Conservation (phyloP, 1,140 invertebrate genomes). For the Cepaea nemoralis region DNA sequence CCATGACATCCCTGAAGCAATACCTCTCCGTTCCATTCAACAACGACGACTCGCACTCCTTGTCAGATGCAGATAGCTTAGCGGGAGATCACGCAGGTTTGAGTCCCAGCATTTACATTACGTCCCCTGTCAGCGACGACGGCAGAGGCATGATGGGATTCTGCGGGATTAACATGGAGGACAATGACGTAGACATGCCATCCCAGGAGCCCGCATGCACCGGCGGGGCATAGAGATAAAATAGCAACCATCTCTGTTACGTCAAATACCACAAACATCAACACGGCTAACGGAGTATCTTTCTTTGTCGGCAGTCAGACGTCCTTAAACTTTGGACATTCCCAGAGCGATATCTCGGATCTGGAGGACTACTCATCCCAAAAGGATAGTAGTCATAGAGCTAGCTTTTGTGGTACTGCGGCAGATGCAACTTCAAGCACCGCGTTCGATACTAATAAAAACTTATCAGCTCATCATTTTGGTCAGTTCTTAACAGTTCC, state of each 20-base stretch:
- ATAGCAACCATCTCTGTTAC: constrained; percentile 12
- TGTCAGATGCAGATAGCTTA: constrained; percentile 31
- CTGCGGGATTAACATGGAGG: constrained; percentile 8
- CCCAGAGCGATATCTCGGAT: neutral
- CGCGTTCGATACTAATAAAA: constrained; percentile 3
- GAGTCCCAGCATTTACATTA: constrained; percentile 36
- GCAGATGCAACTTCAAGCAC: neutral
- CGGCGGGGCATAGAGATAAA: neutral
- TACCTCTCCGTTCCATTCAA: constrained; percentile 42
- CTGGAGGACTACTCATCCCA: neutral
- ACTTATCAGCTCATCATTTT: constrained; percentile 7
- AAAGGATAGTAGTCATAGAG: neutral
- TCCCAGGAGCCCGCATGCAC: neutral
- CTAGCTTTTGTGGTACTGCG: neutral
- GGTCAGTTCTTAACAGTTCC: constrained; percentile 23
- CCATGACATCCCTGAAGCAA: constrained; percentile 41
- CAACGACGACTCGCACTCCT: neutral
- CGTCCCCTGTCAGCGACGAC: constrained; percentile 36
- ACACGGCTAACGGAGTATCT: neutral
- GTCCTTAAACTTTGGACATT: neutral
- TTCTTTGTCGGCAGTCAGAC: constrained; percentile 31
- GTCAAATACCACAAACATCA: neutral
- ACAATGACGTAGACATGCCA: neutral
- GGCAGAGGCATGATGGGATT: neutral
- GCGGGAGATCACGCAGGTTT: constrained; percentile 2